phyloP scores from a whole-genome alignment of 2,797 vertebrate species.

The Sciurus carolinensis region DNA sequence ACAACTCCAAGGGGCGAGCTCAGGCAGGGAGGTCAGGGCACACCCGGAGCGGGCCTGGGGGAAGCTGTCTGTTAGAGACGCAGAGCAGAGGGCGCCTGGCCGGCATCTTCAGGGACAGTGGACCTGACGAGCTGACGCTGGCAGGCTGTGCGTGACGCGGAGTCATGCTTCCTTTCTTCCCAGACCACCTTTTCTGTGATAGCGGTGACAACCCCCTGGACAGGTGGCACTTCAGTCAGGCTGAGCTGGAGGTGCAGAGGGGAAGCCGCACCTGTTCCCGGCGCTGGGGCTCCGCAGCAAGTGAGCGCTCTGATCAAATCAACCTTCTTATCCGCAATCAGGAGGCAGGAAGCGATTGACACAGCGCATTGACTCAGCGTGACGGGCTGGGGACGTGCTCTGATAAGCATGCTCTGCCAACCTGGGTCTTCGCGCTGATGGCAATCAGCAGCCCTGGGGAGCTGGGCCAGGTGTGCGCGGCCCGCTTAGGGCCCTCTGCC shows the following conservation, averaged over 20 bases:
- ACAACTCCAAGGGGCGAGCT: not conserved
- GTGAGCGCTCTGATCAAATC: conserved; percentile 41
- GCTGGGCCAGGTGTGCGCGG: conserved; percentile 42
- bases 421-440: conserved; percentile 57
- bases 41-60: fast-evolving
- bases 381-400: conserved; percentile 74
- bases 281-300: not conserved
- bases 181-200: not conserved
- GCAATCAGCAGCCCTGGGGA: conserved; percentile 74
- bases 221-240: not conserved
- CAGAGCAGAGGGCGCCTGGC: not conserved
- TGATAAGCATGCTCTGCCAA: conserved; percentile 78
- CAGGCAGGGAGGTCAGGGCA: not conserved
- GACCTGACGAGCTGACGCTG: not conserved
- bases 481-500: not conserved
- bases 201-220: not conserved
- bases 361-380: conserved; percentile 59
- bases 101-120: not conserved
- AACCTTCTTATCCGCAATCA: conserved; percentile 57
- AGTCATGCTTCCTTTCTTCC: not conserved
- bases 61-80: not conserved
- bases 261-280: not conserved
- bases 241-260: not conserved
- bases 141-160: not conserved
- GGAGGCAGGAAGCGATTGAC: conserved; percentile 75